phyloP scores from a whole-genome alignment of 2,888 invertebrate genomes.

The Micropterix aruncella region DNA sequence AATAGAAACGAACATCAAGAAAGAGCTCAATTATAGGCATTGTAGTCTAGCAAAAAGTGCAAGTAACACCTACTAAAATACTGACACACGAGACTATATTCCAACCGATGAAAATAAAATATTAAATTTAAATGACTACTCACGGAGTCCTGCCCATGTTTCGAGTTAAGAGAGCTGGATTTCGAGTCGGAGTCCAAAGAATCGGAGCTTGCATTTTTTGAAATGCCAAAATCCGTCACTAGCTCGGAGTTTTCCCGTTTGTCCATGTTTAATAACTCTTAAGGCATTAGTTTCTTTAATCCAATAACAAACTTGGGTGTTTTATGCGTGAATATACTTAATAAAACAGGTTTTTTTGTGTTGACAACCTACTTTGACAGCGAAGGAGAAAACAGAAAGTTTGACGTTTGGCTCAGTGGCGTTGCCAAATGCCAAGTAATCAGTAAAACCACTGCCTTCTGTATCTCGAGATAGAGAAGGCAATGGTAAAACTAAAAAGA shows the following conservation, averaged over 20 bases:
- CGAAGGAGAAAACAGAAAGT: no score
- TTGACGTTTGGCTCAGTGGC: no score
- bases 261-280: slow-evolving; percentile 31
- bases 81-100: no score
- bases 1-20: no score
- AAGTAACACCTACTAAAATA: no score
- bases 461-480: no score
- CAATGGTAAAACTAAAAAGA: no score
- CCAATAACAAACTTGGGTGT: not conserved
- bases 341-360: not conserved
- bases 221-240: slow-evolving; percentile 47
- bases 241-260: slow-evolving; percentile 53
- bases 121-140: slow-evolving; percentile 20
- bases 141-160: slow-evolving; percentile 72
- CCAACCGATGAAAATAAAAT: no score
- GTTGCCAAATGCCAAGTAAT: no score
- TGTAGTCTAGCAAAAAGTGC: no score
- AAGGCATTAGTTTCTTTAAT: not conserved
- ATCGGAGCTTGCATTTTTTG: slow-evolving; percentile 68
- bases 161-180: slow-evolving; percentile 72
- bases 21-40: no score
- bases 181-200: slow-evolving; percentile 75
- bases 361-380: not conserved
- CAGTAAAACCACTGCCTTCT: no score
- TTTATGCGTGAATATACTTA: not conserved